Conservation (phyloP, 2,797 vertebrate genomes). For the Nasua narica region DNA sequence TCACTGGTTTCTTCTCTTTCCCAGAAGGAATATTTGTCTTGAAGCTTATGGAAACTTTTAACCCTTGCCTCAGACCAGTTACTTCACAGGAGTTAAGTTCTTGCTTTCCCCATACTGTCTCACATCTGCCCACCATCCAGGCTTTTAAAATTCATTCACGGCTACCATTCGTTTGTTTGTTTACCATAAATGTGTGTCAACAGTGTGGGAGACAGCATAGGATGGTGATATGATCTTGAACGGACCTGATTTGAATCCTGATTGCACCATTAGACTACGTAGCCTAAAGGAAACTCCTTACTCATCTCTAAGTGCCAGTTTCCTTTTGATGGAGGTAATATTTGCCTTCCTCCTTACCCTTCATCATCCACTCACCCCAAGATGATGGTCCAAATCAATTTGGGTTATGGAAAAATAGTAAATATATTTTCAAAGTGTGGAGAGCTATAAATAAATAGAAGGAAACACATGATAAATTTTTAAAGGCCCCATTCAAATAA, state of each 20-base stretch:
- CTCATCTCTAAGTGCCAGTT: neutral
- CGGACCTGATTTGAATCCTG: neutral
- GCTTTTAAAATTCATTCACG: neutral
- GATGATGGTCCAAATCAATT: neutral
- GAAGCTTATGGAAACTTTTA: neutral
- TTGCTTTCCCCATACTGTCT: neutral
- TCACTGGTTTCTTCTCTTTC: neutral
- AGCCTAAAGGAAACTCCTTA: neutral
- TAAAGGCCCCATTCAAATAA: neutral
- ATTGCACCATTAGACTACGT: fast-evolving
- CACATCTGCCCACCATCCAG: neutral
- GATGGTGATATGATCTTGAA: neutral
- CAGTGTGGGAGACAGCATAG: neutral
- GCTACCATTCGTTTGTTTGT: neutral
- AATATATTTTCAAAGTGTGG: neutral
- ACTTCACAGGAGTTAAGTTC: neutral
- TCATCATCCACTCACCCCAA: neutral
- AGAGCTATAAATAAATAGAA: neutral
- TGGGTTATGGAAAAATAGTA: neutral
- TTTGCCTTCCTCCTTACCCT: neutral
- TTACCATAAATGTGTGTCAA: neutral
- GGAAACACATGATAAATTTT: neutral
- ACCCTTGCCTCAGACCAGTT: neutral
- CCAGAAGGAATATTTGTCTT: neutral
- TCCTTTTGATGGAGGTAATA: neutral